phyloP scores from a whole-genome alignment of 2,113 vertebrate species.

The Psittacara wagleri region DNA sequence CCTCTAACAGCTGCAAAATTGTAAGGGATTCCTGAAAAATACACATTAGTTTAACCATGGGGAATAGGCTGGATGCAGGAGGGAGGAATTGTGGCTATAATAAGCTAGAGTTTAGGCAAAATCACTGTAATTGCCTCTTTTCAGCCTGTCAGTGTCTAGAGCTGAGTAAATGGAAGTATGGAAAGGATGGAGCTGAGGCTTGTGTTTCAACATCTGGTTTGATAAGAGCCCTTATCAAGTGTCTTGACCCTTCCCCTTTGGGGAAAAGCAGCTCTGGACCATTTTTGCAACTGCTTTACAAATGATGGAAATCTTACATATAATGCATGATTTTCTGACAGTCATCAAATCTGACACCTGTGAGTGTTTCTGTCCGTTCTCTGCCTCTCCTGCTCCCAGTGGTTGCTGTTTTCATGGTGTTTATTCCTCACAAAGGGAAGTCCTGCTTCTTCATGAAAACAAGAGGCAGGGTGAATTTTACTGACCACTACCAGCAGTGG shows the following conservation, averaged over 20 bases:
- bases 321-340: not conserved
- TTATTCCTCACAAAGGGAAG: not conserved
- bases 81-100: not conserved
- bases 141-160: not conserved
- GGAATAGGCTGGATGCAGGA: not conserved
- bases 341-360: not conserved
- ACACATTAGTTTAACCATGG: not conserved
- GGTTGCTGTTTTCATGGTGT: not conserved
- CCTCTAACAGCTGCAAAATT: not conserved
- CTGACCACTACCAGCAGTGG: not conserved
- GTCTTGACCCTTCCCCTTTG: not conserved
- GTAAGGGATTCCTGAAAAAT: constrained; percentile 3
- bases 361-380: not conserved
- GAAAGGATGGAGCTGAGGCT: not conserved
- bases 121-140: not conserved
- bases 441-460: not conserved
- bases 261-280: not conserved
- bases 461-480: not conserved
- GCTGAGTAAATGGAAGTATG: not conserved
- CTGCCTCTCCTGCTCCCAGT: not conserved
- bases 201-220: not conserved
- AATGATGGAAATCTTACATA: not conserved
- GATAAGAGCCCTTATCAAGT: not conserved
- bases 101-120: not conserved
- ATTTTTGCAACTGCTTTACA: not conserved